phyloP scores from a whole-genome alignment of 2,113 vertebrate genomes.

The Calyptomena viridis region DNA sequence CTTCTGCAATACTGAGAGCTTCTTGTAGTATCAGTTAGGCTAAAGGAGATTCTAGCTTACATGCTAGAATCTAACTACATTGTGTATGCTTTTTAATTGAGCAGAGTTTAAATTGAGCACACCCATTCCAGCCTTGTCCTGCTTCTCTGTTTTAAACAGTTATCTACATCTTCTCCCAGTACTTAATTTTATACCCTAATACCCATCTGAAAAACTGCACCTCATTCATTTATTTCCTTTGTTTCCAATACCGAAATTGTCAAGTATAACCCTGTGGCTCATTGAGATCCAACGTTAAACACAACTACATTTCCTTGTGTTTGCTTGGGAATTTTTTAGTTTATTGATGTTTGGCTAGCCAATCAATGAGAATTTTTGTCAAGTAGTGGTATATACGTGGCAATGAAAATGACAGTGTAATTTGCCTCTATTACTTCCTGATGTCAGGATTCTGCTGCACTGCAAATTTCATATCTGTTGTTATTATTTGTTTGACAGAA shows the following conservation, averaged over 20 bases:
- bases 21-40: not conserved
- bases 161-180: not conserved
- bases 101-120: constrained; percentile 5
- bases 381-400: constrained; percentile 22
- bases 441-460: constrained; percentile 57
- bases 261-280: not conserved
- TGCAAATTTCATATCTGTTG: constrained; percentile 66
- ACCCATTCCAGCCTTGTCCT: not conserved
- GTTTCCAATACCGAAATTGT: not conserved
- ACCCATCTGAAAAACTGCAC: not conserved
- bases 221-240: constrained; percentile 26
- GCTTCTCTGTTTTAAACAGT: not conserved
- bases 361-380: constrained; percentile 3
- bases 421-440: constrained; percentile 62
- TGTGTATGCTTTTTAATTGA: constrained; percentile 2
- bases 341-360: constrained; percentile 26
- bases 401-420: constrained; percentile 53
- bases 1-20: not conserved
- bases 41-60: not conserved
- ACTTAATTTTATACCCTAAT: not conserved
- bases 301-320: not conserved
- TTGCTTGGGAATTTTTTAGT: not conserved
- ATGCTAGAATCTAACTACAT: not conserved
- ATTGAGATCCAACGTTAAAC: not conserved
- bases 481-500: constrained; percentile 72